Conservation (phyloP, 1,140 invertebrate species). For the Tenebrio molitor region DNA sequence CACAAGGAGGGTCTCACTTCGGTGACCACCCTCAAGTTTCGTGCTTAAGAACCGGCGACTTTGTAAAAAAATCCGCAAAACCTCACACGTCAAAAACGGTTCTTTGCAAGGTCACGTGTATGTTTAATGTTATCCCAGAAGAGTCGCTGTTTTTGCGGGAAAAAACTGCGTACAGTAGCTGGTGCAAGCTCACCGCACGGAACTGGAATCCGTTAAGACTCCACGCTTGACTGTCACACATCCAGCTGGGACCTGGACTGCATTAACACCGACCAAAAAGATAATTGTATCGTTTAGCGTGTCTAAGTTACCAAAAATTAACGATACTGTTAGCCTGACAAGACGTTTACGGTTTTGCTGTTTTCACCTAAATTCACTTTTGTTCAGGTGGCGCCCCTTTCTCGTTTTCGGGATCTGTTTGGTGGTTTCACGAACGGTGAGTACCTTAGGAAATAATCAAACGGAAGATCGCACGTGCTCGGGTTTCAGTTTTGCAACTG, state of each 20-base stretch:
- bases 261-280: conserved; percentile 37
- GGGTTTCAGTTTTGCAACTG: conserved; percentile 10
- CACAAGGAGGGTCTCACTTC: not conserved
- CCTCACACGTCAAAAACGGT: conserved; percentile 2
- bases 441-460: not conserved
- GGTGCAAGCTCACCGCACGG: conserved; percentile 13
- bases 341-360: not conserved
- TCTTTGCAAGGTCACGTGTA: conserved; percentile 3
- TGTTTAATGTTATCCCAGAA: conserved; percentile 19
- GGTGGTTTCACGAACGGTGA: conserved; percentile 1
- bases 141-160: not conserved
- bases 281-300: conserved; percentile 42
- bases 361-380: conserved; percentile 41
- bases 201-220: conserved; percentile 36
- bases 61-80: no score
- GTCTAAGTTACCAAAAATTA: conserved; percentile 28
- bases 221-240: conserved; percentile 34
- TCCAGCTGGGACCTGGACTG: not conserved
- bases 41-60: no score
- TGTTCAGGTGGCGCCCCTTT: conserved; percentile 53
- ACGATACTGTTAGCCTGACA: conserved; percentile 3
- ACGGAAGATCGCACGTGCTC: no score
- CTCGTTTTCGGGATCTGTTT: conserved; percentile 43
- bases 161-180: conserved; percentile 15
- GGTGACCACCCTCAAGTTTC: conserved; percentile 15